These are phyloP conservation scores for Metaphire vulgaris DNA, from an alignment of 1,140 invertebrate species.

Conservation along the genomic window DNA sequence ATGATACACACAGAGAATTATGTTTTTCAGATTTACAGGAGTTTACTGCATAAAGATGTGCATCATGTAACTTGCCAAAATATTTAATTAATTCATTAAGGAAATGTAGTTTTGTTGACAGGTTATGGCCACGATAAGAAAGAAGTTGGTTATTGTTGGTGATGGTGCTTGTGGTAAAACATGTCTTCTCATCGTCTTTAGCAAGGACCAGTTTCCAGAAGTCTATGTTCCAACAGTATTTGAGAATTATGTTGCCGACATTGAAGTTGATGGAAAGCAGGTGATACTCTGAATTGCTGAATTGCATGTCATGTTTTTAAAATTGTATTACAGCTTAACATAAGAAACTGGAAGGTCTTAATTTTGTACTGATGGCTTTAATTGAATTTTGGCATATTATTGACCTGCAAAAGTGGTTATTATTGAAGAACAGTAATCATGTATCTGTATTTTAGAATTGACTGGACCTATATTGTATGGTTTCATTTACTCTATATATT, in stretches of 20 bases:
- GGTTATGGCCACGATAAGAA: conserved; percentile 48
- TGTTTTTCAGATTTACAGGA: background rate
- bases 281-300: background rate
- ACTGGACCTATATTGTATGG: no score
- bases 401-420: no score
- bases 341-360: background rate
- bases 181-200: conserved; percentile 93
- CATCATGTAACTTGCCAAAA: background rate
- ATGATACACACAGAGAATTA: no score
- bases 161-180: conserved; percentile 99
- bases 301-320: background rate
- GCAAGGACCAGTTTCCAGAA: conserved; percentile 97
- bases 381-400: background rate
- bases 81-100: background rate
- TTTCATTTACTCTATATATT: no score
- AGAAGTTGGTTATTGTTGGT: conserved; percentile 98
- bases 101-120: background rate
- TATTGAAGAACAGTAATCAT: no score
- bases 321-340: background rate
- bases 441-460: no score
- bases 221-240: conserved; percentile 98
- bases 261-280: conserved; percentile 58
- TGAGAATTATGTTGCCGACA: conserved; percentile 97
- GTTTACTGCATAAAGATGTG: background rate
- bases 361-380: background rate